Evolutionary conservation across 2,797 vertebrate genomes (phyloP).

Genomic region (Poeciliopsis paucimaculata): DNA sequence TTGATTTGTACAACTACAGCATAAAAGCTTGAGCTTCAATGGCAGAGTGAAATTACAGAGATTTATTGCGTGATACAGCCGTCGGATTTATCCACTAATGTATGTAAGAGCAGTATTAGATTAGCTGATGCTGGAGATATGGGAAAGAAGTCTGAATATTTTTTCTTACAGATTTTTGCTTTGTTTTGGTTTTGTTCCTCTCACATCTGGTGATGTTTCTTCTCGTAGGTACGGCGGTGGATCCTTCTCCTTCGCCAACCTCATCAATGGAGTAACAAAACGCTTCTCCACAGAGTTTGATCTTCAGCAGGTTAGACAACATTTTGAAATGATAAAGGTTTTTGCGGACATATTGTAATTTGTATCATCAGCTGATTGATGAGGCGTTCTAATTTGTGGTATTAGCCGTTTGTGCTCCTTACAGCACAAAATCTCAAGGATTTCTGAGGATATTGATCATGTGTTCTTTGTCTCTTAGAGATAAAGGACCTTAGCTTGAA

Average conservation of each 20-base stretch:
- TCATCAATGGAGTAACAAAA: conserved; percentile 85
- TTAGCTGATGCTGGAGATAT: not conserved
- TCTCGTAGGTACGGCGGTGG: conserved; percentile 87
- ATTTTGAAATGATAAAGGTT: not conserved
- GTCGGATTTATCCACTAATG: not conserved
- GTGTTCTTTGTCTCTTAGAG: not conserved
- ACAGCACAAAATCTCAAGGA: not conserved
- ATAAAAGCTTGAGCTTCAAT: not conserved
- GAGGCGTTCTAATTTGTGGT: not conserved
- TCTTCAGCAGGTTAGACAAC: conserved; percentile 84
- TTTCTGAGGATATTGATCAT: not conserved
- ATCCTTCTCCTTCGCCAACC: conserved; percentile 92
- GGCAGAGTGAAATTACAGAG: not conserved
- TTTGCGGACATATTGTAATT: not conserved
- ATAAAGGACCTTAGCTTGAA: not conserved
- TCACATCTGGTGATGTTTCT: conserved; percentile 4
- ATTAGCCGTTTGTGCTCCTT: not conserved
- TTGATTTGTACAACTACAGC: not conserved
- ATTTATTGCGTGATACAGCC: not conserved
- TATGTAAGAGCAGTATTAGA: not conserved
- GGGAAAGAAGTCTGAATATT: not conserved
- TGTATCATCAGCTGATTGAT: not conserved
- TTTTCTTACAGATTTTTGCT: not conserved
- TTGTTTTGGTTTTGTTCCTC: not conserved
- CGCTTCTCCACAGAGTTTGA: conserved; percentile 87